Evolutionary conservation across 2,888 invertebrate genomes (phyloP).

Genomic region (Noctua janthina): DNA sequence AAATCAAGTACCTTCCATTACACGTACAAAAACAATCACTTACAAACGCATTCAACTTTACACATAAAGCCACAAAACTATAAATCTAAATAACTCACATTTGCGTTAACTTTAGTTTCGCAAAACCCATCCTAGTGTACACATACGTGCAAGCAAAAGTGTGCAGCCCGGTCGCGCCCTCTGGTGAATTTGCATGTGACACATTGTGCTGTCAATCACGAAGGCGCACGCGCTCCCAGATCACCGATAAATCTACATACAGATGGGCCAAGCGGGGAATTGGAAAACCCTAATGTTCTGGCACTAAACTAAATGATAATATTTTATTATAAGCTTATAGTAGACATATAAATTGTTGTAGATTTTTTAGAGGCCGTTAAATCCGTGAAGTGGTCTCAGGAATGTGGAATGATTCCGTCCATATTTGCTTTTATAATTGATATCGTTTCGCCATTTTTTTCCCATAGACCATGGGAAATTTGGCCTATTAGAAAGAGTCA

Average conservation of each 20-base stretch:
- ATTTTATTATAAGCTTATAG: conserved; percentile 62
- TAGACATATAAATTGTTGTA: conserved; percentile 41
- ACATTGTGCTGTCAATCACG: conserved; percentile 86
- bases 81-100: conserved; percentile 59
- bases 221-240: conserved; percentile 76
- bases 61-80: conserved; percentile 59
- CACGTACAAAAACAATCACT: conserved; percentile 50
- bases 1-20: conserved; percentile 14
- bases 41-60: conserved; percentile 48
- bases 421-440: conserved; percentile 49
- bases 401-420: conserved; percentile 46
- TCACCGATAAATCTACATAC: conserved; percentile 79
- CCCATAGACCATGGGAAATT: conserved; percentile 37
- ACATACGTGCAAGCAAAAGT: conserved; percentile 63
- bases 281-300: conserved; percentile 79
- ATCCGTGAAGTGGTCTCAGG: conserved; percentile 37
- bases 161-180: conserved; percentile 71
- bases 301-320: conserved; percentile 69
- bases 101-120: conserved; percentile 51
- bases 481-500: conserved; percentile 41
- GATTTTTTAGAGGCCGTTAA: conserved; percentile 29
- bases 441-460: conserved; percentile 49
- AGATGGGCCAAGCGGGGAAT: conserved; percentile 67
- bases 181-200: conserved; percentile 80
- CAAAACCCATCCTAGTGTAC: conserved; percentile 58